Evolutionary conservation across 2,113 vertebrate genomes (phyloP).

Genomic region (Aldabrachelys gigantea): DNA sequence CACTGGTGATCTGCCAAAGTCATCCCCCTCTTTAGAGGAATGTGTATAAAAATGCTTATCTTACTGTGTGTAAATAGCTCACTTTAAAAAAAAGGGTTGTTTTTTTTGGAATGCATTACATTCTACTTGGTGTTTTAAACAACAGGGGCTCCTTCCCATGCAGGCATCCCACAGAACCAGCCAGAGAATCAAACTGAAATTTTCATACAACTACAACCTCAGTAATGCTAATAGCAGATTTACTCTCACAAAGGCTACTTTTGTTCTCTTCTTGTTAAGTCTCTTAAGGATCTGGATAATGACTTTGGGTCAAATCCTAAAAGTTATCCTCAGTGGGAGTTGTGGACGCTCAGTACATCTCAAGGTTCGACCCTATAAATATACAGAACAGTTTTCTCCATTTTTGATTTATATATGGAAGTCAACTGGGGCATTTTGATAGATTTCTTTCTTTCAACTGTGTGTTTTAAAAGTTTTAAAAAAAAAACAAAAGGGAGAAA

Average conservation of each 20-base stretch:
- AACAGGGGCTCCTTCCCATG: neutral
- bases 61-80: neutral
- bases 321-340: neutral
- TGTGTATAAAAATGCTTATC: neutral
- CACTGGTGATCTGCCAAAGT: neutral
- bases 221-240: neutral
- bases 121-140: accelerated
- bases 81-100: neutral
- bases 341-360: neutral
- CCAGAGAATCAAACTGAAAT: neutral
- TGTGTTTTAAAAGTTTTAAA: neutral
- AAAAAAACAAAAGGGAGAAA: neutral
- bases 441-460: neutral
- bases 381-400: neutral
- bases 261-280: neutral
- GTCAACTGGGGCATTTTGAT: accelerated
- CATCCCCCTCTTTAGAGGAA: neutral
- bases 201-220: neutral
- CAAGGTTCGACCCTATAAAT: neutral
- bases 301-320: neutral
- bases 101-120: neutral
- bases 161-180: neutral
- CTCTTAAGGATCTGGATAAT: neutral
- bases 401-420: neutral
- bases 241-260: neutral